Percentiles rank a stretch among this genome's conserved stretches.
Evolutionary conservation across 2,797 vertebrate genomes (phyloP).

Genomic region (Florisuga fusca): DNA sequence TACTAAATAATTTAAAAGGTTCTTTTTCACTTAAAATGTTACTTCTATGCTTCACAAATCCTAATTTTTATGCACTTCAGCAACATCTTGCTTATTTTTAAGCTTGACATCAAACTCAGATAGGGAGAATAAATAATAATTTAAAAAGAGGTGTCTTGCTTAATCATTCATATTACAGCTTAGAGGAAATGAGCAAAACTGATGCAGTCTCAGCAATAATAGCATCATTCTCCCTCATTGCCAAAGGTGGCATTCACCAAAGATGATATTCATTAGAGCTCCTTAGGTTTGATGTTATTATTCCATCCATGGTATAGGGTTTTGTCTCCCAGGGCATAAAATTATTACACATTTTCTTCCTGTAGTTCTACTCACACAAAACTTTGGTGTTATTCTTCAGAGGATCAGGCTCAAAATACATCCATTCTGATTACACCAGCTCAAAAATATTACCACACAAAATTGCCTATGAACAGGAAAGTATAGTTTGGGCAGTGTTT

Average conservation of each 20-base stretch:
- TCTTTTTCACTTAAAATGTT: constrained; percentile 26
- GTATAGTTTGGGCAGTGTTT: background rate
- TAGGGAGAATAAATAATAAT: constrained; percentile 1
- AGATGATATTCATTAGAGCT: background rate
- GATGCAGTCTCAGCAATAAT: background rate
- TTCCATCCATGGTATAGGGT: background rate
- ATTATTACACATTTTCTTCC: background rate
- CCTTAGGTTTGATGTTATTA: background rate
- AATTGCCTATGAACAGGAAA: background rate
- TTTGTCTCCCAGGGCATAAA: background rate
- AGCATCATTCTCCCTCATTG: background rate
- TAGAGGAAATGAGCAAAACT: background rate
- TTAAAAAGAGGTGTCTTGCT: background rate
- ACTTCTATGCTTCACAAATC: constrained; percentile 2
- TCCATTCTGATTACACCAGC: background rate
- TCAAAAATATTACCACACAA: background rate
- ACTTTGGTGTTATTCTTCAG: background rate
- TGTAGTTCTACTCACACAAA: background rate
- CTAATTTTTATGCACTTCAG: constrained; percentile 41
- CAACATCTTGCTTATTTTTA: constrained; percentile 14
- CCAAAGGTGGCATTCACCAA: background rate
- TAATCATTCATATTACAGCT: background rate
- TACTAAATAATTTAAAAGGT: background rate
- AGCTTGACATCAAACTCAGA: background rate
- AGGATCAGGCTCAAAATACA: background rate